A percentile compares a stretch with the other conserved stretches of the same genome.
These are phyloP conservation scores for Siniperca obscura DNA, from an alignment of 2,797 vertebrate species.

Conservation along the genomic window DNA sequence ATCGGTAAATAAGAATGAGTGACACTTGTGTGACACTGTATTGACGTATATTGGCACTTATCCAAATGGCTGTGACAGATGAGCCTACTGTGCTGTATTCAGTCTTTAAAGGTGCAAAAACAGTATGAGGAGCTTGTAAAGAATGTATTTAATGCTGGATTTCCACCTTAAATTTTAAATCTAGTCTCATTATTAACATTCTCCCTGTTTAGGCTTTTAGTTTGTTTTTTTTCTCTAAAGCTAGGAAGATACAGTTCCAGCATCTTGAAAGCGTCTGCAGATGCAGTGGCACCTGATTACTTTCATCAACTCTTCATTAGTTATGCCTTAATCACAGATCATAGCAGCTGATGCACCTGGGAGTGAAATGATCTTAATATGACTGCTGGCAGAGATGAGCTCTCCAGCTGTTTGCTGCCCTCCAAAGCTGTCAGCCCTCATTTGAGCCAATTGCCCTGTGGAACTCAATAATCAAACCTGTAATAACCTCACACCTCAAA, in stretches of 20 bases:
- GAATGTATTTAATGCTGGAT: neutral
- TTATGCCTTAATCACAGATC: conserved; percentile 84
- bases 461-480: conserved; percentile 83
- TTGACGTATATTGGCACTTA: conserved; percentile 25
- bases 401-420: conserved; percentile 85
- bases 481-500: conserved; percentile 80
- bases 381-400: conserved; percentile 81
- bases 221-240: conserved; percentile 43
- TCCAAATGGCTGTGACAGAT: conserved; percentile 40
- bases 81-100: conserved; percentile 9
- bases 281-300: conserved; percentile 79
- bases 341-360: conserved; percentile 80
- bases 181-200: neutral
- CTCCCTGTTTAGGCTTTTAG: neutral
- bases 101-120: neutral
- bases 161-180: conserved; percentile 15
- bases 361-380: conserved; percentile 82
- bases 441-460: conserved; percentile 83
- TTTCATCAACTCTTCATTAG: conserved; percentile 85
- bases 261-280: conserved; percentile 70
- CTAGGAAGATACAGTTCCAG: conserved; percentile 33
- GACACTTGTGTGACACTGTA: conserved; percentile 30
- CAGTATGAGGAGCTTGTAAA: conserved; percentile 15
- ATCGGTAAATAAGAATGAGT: conserved; percentile 40
- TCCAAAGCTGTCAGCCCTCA: conserved; percentile 83